phyloP scores from a whole-genome alignment of 2,888 invertebrate species.

The Synergus laeviventris region DNA sequence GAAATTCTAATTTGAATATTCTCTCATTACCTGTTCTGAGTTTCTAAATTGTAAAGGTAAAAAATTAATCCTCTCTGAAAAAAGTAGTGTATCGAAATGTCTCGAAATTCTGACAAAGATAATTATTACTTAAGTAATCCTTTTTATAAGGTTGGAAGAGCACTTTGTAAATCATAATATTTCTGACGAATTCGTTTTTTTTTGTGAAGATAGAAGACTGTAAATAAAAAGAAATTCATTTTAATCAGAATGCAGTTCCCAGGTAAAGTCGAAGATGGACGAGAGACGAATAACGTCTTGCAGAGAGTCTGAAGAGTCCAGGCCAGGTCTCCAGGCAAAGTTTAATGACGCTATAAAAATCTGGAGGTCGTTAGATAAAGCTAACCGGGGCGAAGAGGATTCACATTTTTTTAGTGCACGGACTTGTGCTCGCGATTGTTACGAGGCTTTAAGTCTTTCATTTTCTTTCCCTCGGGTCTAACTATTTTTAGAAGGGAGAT shows the following conservation, averaged over 20 bases:
- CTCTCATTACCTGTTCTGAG: background rate
- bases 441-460: slow-evolving; percentile 50
- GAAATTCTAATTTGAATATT: slow-evolving; percentile 1
- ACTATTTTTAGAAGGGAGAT: slow-evolving; percentile 52
- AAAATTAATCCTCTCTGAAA: background rate
- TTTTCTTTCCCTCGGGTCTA: slow-evolving; percentile 50
- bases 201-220: no score
- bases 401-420: slow-evolving; percentile 61
- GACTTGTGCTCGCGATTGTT: slow-evolving; percentile 62
- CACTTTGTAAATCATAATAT: no score
- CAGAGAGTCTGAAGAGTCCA: slow-evolving; percentile 50
- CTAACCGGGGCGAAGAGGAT: slow-evolving; percentile 55
- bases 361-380: slow-evolving; percentile 66
- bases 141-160: background rate
- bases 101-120: no score
- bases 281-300: slow-evolving; percentile 46
- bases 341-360: slow-evolving; percentile 72
- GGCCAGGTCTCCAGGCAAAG: slow-evolving; percentile 63
- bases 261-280: slow-evolving; percentile 55
- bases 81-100: no score
- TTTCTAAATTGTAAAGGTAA: background rate
- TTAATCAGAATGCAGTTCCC: slow-evolving; percentile 60
- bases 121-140: no score
- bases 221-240: slow-evolving; percentile 50
- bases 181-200: no score